Evolutionary conservation across 2,113 vertebrate genomes (phyloP).

Genomic region (Hippocampus guttulatus): DNA sequence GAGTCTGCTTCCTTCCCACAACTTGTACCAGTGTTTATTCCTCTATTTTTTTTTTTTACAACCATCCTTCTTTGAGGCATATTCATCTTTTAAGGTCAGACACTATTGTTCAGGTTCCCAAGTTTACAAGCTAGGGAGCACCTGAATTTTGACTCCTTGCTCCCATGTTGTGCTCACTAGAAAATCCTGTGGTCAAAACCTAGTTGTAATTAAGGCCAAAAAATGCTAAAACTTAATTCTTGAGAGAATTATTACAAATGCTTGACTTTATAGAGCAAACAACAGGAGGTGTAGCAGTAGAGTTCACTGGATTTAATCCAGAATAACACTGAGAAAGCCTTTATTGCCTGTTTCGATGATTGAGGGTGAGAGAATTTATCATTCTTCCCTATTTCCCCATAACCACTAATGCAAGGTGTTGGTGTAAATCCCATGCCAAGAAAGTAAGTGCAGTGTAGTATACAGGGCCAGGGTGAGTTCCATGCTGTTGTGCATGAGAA

Average conservation of each 20-base stretch:
- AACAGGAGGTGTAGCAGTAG: background rate
- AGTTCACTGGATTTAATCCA: slow-evolving; percentile 37
- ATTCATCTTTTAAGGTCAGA: no score
- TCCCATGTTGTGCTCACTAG: background rate
- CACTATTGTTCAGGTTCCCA: no score
- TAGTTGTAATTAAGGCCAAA: background rate
- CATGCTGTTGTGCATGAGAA: slow-evolving; percentile 43
- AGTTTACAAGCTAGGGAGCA: no score
- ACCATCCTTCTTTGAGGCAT: no score
- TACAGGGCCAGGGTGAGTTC: slow-evolving; percentile 37
- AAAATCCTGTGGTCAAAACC: background rate
- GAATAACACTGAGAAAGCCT: slow-evolving; percentile 17
- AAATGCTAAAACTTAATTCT: background rate
- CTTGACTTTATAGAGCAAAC: slow-evolving; percentile 18
- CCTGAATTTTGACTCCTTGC: no score
- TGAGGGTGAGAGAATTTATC: slow-evolving; percentile 44
- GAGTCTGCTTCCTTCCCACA: no score
- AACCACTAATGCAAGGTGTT: slow-evolving; percentile 47
- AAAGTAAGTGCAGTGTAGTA: slow-evolving; percentile 45
- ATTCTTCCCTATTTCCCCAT: slow-evolving; percentile 21
- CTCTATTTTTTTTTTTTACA: no score
- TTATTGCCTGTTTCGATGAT: slow-evolving; percentile 43
- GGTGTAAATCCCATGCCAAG: slow-evolving; percentile 52
- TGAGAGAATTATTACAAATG: slow-evolving; percentile 24
- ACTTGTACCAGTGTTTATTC: no score